phyloP scores from a whole-genome alignment of 2,113 vertebrate genomes.

The Rhipidura dahli region DNA sequence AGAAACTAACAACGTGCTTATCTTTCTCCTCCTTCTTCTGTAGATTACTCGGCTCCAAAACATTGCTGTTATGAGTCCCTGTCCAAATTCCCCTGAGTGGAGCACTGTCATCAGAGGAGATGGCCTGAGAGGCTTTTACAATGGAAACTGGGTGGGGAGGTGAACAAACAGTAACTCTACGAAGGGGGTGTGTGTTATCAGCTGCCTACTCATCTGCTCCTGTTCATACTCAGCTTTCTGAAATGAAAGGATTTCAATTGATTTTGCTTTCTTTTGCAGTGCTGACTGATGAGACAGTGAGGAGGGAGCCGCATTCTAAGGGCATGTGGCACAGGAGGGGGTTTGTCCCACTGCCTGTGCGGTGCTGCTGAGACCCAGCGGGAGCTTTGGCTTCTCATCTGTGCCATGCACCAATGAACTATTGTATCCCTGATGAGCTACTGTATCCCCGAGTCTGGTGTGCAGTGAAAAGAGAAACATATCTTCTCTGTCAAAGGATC shows the following conservation, averaged over 20 bases:
- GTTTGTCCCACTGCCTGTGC: neutral
- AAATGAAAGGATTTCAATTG: constrained; percentile 12
- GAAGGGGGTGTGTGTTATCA: neutral
- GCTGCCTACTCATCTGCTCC: neutral
- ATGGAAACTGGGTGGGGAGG: neutral
- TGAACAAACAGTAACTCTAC: neutral
- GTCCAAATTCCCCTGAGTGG: neutral
- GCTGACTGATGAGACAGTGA: neutral
- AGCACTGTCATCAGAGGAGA: neutral
- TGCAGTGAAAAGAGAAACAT: neutral
- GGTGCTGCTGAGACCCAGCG: fast-evolving
- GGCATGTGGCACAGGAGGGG: neutral
- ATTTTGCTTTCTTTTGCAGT: neutral
- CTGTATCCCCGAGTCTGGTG: neutral
- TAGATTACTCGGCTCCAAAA: neutral
- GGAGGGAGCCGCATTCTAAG: neutral
- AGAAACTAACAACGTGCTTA: constrained; percentile 33
- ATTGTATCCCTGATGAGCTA: neutral
- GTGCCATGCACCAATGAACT: fast-evolving
- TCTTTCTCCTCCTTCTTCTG: constrained; percentile 4
- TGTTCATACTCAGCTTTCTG: neutral
- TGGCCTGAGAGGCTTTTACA: neutral
- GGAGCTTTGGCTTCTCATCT: neutral
- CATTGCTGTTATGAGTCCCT: neutral
- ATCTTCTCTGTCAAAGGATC: neutral